Base-by-base conservation (phyloP, 2,113 vertebrate species). In the Morone chrysops region DNA sequence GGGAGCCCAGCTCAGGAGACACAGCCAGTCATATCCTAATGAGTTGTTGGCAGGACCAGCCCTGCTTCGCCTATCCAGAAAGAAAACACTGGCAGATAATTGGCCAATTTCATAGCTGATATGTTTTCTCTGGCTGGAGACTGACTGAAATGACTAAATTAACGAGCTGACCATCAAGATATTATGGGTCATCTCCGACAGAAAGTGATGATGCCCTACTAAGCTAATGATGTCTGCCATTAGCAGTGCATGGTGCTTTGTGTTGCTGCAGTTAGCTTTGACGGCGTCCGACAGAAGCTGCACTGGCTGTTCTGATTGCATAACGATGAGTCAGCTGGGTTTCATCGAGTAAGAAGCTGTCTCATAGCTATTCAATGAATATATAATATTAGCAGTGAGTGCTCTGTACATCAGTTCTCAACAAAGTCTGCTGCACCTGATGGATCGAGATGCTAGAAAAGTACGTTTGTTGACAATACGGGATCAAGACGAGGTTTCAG, bases 141-240 rank as follows among this genome's bases (percentile, higher is more conserved):
- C 70, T 68, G 68, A 31, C 2, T 31, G 31, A 31, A 31, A 31
- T 31, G 31, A 31, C 31, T 69, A 62, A 89, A 87, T 88, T 89
- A 91, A 93, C 53, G 61, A 87, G 88, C 83, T 89, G 81, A 87
- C 85, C 80, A 38, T 78, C 56, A 86, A 78, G 81, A 87, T 77
- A 70, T 68, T 65, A 70, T 43, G 77, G 78, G 70, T 87, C 65
- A 54, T 65, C 31, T 82, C 54, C 8, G 20, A 75, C 38, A 51
- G 25, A 85, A 81, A 75, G 18, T 83, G 79, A 88, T 90, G 86
- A 90, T 47, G 72, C 53, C 77, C 43, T 65, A 70, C 69, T 61
- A 80, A 83, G 74, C 80, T 92, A 88, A 91, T 83, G 82, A 87
- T 81, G 86, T 57, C 70, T 48, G 48, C 73, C 76, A 84, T 89